A percentile compares a stretch with the other conserved stretches of the same genome.
Evolutionary conservation across 1,140 invertebrate genomes (phyloP).

Genomic region (Hypothenemus hampei): DNA sequence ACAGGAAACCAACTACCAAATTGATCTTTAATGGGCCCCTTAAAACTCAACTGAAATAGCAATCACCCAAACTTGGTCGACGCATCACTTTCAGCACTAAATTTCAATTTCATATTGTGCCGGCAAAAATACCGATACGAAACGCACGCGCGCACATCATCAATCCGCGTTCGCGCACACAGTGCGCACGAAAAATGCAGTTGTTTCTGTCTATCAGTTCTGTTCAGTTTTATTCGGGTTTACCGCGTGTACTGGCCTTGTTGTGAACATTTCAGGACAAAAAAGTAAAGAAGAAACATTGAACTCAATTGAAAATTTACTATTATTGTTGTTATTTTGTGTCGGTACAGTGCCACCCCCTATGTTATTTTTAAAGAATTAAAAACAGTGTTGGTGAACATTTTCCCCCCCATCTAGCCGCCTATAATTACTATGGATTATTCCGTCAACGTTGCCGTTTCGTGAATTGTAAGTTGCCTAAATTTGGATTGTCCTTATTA

Average conservation of each 20-base stretch:
- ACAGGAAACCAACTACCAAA: too few relatives aligned
- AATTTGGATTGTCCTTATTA: slow-evolving; percentile 22
- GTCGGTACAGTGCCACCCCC: slow-evolving; percentile 6
- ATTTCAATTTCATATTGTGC: slow-evolving; percentile 10
- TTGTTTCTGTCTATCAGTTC: slow-evolving; percentile 16
- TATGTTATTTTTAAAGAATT: too few relatives aligned
- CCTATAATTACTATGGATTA: slow-evolving; percentile 10
- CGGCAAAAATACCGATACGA: neutral
- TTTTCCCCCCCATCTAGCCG: neutral
- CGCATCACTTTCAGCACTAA: too few relatives aligned
- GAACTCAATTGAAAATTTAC: slow-evolving; percentile 19
- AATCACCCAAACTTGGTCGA: too few relatives aligned
- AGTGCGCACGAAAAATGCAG: slow-evolving; percentile 24
- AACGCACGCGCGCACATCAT: slow-evolving; percentile 8
- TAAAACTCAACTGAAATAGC: too few relatives aligned
- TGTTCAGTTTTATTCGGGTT: slow-evolving; percentile 21
- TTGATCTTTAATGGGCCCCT: too few relatives aligned
- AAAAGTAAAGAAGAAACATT: too few relatives aligned
- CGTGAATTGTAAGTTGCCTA: slow-evolving; percentile 20
- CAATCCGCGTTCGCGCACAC: slow-evolving; percentile 13
- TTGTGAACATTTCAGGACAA: neutral
- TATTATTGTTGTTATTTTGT: slow-evolving; percentile 16
- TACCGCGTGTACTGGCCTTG: slow-evolving; percentile 12
- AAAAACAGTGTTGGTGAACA: slow-evolving; percentile 10
- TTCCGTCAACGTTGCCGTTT: slow-evolving; percentile 6